Conservation (phyloP, 92 coral and sea anemone genomes). For the Zoanthus sociatus region DNA sequence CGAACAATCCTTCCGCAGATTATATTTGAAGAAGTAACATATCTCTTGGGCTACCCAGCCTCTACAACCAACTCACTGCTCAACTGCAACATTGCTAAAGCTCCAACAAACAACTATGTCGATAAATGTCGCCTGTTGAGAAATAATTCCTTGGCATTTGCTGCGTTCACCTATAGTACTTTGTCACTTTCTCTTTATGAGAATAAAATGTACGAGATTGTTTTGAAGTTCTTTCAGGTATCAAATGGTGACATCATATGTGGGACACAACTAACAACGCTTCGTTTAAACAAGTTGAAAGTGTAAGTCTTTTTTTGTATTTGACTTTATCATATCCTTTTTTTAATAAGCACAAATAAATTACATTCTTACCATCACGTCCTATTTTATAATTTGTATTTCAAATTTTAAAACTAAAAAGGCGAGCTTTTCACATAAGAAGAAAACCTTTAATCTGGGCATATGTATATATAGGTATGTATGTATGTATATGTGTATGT, state of each 20-base stretch:
- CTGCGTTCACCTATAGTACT: background rate
- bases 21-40: background rate
- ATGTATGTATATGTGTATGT: too few relatives aligned
- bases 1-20: background rate
- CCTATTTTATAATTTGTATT: too few relatives aligned
- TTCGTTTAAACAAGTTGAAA: background rate
- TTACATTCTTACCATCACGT: too few relatives aligned
- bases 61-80: background rate
- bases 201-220: background rate
- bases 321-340: too few relatives aligned
- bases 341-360: too few relatives aligned
- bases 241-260: too few relatives aligned
- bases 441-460: too few relatives aligned
- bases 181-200: background rate
- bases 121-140: background rate
- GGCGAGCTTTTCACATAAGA: too few relatives aligned
- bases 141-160: slow-evolving; percentile 5
- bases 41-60: slow-evolving; percentile 2
- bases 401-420: too few relatives aligned
- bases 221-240: background rate
- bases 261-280: background rate
- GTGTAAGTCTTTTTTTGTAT: background rate
- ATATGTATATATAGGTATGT: too few relatives aligned
- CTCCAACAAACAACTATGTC: background rate
- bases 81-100: background rate